Base-by-base conservation (phyloP, 2,113 vertebrate genomes). In the Tragulus kanchil region DNA sequence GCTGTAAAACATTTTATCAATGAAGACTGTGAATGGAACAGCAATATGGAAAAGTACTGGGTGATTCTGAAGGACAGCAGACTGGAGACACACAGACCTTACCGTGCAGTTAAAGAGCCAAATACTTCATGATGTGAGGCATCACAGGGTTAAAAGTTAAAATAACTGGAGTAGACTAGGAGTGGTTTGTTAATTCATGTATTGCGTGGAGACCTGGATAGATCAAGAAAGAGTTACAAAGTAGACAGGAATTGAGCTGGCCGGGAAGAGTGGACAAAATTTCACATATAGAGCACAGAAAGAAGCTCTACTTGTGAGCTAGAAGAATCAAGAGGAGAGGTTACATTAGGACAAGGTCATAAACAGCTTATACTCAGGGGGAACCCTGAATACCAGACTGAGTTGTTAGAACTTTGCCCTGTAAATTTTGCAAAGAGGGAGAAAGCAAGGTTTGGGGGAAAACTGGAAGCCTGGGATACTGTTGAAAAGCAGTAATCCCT, bases 181-280 rank as follows among this genome's bases (percentile, higher is more conserved):
- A 87, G 25, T 42, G 36, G 82, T 17, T 93, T 83, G 81, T 89
- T 64, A 75, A 96, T 62, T 59, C 50, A 15, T 14, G n/a, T 62
- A 16, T 64, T 85, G 81, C 3, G 21, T 15, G 21, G 50, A 73
- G 19, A 54, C 31, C 64, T 59, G 17, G 58, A 59, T 48, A 86
- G 83, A 21, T 78, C 71, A 78, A 89, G 48, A 84, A 88, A 91
- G 81, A 90, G 56, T 90, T 48, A 31, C 6, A 1, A 17, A 62
- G 12, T 17, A 50, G 11, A 48, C 3, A 56, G 65, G n/a, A 36
- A 89, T 12, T 85, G 54, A 95, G 52, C 52, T 77, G n/a, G 58
- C 62, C 50, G 84, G 12, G 67, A 78, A 95, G 61, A 87, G 85
- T 71, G 71, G 48, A 36, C n/a, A 89, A 69, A 94, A 78, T 91